Evolutionary conservation across 2,888 invertebrate species (phyloP), one percentile per base, ranked within the genome.

Genomic region (Prenolepis imparis): DNA sequence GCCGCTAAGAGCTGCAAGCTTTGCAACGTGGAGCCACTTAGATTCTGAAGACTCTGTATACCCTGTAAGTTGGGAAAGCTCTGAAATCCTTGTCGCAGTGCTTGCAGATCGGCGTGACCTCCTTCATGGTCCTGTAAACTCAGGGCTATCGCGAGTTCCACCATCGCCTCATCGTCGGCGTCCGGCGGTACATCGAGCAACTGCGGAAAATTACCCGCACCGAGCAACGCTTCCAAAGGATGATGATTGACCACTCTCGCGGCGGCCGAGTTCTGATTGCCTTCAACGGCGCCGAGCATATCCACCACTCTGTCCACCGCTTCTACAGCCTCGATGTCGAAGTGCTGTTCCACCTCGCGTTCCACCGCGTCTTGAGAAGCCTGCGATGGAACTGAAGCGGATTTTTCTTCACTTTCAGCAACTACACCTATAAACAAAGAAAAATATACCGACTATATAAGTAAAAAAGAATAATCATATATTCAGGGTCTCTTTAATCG

Each of bases 111-210:
- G 0, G 91, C 91, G 11, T 52, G 48, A 52, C 91, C 90, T 55
- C 95, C 95, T 86, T 97, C 97, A 91, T 97, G 97, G 90, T 98
- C 97, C 93, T 99, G 98, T 41, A 99, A 96, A 90, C 99, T 99
- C 1, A 99, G 95, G 0, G 99, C 99, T 87, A 99, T 99, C 2
- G 99, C 99, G 87, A 99, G 96, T 95, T 99, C 99, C 84, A 99
- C 98, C 97, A 99, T 99, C 0, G 99, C 98, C 94, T 99, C 99
- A 94, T 99, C 99, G 93, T 99, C 99, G 0, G 98, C 98, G 94
- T 98, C 98, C n/a, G 98, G 97, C 18, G 98, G 98, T 74, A 99
- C 97, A 92, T 98, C 98, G 9, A 98, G 95, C 39, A 98, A 95
- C 0, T 97, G 98, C 73, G 98, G 98, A 89, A 98, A 97, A 68